Evolutionary conservation across 2,888 invertebrate species (phyloP), one percentile per base, ranked within the genome.

Genomic region (Drosophila limbata): DNA sequence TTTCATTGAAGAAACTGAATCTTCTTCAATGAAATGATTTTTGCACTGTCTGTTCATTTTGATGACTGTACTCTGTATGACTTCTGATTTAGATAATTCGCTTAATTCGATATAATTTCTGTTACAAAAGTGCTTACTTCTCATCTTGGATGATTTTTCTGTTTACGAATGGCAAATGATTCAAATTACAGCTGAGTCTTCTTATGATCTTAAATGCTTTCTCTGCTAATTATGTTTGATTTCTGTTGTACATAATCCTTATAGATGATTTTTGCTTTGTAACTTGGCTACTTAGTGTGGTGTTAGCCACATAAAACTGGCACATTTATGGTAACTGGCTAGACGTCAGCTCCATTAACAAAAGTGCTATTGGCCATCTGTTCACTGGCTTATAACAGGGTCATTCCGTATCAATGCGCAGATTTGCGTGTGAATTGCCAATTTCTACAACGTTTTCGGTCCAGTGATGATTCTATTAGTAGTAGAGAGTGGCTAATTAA

Each of bases 341-440:
- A 51, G 50, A n/a, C 25, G 39, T 39, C 33, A 53, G 33, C 15
- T 33, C n/a, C 17, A 37, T 48, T 33, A 19, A 25, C 25, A 25
- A 1, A 25, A 35, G 28, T 66, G 40, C 53, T 47, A 33, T 8
- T 57, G 25, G 39, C 9, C 55, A 51, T 11, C 33, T 68, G 56
- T 21, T 57, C 47, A 68, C 39, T 68, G 28, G 64, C 52, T 57
- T 40, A 64, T 45, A 74, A 74, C 62, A 68, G 59, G 71, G 74
- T 65, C 71, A 72, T 72, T 74, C 71, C 72, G 21, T 53, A 48
- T 71, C 71, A 68, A 53, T 74, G 74, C 71, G 59, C 74, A 65
- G 64, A 74, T 74, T 59, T 59, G 71, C 71, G 71, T 74, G 74
- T 64, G 65, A 74, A 72, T 48, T 61, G 37, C 37, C 48, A 42